Evolutionary conservation across 1,140 invertebrate species (phyloP), one percentile per base, ranked within the genome.

Genomic region (Drosophila watanabei): DNA sequence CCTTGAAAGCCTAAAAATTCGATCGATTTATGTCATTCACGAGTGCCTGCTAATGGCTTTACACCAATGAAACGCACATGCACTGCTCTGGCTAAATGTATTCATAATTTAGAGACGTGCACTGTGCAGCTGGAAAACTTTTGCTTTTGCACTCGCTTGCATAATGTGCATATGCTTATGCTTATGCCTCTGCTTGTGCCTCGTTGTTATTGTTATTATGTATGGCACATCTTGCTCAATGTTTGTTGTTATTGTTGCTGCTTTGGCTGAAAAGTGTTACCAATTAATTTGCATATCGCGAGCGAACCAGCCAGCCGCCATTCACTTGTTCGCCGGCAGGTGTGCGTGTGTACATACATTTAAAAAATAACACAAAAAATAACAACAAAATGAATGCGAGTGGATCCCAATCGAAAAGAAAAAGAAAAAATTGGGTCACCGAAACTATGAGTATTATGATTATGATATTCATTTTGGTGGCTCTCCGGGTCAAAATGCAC

Each of bases 261-360:
- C 59, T 83, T 10, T 18, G 48, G 58, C 62, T 63, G 65, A 66
- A 87, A 87, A 88, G 76, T 87, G 84, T 87, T 88, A 88, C 85
- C 84, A 88, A 88, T 88, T 88, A 88, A 88, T 88, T 88, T 88
- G 86, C 85, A 88, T 88, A 88, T 89, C 73, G 79, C 69, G 77
- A 75, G 85, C 70, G 68, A 51, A 37, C 65, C 24, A 24, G 46
- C 65, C 24, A 24, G 46, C 65, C 57, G 79, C 83, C 84, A 84
- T 88, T 89, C 80, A 81, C 85, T 84, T 88, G 77, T 20, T 66
- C 57, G 57, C 54, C 41, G 20, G 35, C 71, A 75, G 68, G 52
- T 73, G 70, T 72, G 70, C 41, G 66, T 45, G 37, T 65, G 33
- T 62, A 39, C 37, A 60, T 60, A 39, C 20, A 11, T 57, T 39